phyloP scores from a whole-genome alignment of 2,888 invertebrate species.

The Ametastegia equiseti region DNA sequence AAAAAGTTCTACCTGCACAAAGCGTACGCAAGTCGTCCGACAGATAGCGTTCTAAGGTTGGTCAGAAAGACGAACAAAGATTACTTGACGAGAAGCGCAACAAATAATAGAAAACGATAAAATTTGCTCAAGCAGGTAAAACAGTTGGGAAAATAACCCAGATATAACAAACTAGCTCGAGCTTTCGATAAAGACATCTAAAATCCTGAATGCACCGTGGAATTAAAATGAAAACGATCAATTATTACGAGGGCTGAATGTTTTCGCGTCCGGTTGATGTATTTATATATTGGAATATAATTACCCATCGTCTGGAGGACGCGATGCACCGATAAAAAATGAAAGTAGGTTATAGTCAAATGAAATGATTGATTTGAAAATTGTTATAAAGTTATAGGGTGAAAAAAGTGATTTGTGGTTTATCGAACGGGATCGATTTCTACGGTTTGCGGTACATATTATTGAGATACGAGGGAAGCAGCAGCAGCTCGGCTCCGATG shows the following conservation, averaged over 20 bases:
- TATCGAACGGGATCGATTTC: not conserved
- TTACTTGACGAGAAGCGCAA: too few relatives aligned
- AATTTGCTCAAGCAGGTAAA: too few relatives aligned
- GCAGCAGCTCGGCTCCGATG: not conserved
- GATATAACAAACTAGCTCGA: too few relatives aligned
- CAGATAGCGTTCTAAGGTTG: not conserved
- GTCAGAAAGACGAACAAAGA: too few relatives aligned
- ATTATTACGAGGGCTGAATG: constrained; percentile 9
- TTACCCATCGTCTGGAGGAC: constrained; percentile 18
- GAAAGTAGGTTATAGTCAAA: not conserved
- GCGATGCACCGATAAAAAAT: not conserved
- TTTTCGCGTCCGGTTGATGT: not conserved
- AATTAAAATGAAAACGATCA: constrained; percentile 6
- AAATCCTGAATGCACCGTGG: too few relatives aligned
- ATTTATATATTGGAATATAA: constrained; percentile 7
- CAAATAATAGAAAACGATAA: too few relatives aligned
- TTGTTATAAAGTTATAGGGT: not conserved
- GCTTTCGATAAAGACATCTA: too few relatives aligned
- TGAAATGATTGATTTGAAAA: constrained; percentile 32
- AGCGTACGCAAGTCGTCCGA: not conserved
- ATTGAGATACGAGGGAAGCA: too few relatives aligned
- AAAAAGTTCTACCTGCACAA: not conserved
- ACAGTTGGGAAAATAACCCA: too few relatives aligned
- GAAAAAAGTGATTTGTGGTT: not conserved
- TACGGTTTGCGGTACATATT: not conserved